Percentiles rank a stretch among this genome's conserved stretches.
phyloP scores from a whole-genome alignment of 1,140 invertebrate species.

The Pseudachorutes palmiensis region DNA sequence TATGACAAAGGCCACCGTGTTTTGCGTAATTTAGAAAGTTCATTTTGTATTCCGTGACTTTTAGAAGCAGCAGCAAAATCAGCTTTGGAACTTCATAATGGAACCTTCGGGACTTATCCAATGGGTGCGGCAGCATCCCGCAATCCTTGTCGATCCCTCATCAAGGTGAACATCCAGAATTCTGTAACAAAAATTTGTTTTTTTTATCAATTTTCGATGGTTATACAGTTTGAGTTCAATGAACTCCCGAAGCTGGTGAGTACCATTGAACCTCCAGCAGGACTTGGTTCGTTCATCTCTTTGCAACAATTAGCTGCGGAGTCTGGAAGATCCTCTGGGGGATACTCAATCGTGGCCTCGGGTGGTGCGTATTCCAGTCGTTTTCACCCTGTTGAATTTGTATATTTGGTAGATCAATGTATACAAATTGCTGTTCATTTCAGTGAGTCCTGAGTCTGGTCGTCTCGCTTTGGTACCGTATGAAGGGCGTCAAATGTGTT shows the following conservation, averaged over 20 bases:
- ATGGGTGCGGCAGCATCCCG: constrained; percentile 27
- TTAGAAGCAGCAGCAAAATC: not conserved
- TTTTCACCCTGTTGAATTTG: not conserved
- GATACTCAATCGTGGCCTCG: not conserved
- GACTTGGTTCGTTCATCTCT: constrained; percentile 23
- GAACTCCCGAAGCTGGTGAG: constrained; percentile 29
- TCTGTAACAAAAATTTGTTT: not conserved
- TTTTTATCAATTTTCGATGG: constrained; percentile 5
- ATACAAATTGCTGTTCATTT: too few species aligned
- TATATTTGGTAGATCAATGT: too few species aligned
- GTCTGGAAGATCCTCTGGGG: constrained; percentile 23
- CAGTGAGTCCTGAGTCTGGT: not conserved
- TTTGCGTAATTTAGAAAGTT: too few species aligned
- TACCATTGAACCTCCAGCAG: constrained; percentile 28
- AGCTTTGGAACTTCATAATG: not conserved
- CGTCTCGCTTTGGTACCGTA: constrained; percentile 33
- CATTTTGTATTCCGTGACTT: too few species aligned
- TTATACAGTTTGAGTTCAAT: constrained; percentile 32
- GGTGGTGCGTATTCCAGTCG: not conserved
- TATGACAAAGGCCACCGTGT: too few species aligned
- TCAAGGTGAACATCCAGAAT: constrained; percentile 30
- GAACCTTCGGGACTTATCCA: constrained; percentile 33
- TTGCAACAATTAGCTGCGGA: constrained; percentile 23
- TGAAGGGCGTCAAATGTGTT: constrained; percentile 25
- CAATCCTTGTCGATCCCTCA: constrained; percentile 33